phyloP scores from a whole-genome alignment of 2,888 invertebrate species.

The Chymomyza procnemis region DNA sequence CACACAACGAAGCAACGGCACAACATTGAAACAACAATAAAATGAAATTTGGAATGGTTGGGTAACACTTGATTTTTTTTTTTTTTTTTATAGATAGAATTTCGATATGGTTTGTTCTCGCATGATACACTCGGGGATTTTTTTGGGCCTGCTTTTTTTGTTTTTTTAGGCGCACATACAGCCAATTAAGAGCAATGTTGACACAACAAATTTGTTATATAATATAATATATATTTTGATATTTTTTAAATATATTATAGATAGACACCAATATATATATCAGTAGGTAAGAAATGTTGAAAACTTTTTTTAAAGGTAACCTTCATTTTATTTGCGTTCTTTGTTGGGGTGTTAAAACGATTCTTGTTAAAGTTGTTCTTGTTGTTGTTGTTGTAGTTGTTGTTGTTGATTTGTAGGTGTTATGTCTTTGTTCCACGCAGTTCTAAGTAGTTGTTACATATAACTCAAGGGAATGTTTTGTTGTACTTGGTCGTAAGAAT shows the following conservation, averaged over 20 bases:
- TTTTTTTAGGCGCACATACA: conserved; percentile 14
- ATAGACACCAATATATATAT: conserved; percentile 65
- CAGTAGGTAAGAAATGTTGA: conserved; percentile 42
- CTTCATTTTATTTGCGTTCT: conserved; percentile 43
- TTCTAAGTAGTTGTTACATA: conserved; percentile 36
- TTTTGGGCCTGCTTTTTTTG: background rate
- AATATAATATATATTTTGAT: background rate
- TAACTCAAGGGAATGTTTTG: conserved; percentile 7
- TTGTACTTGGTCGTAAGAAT: background rate
- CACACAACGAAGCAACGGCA: conserved; percentile 41
- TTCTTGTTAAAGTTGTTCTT: conserved; percentile 47
- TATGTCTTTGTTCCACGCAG: conserved; percentile 57
- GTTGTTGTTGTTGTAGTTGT: conserved; percentile 50
- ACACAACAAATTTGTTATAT: conserved; percentile 12
- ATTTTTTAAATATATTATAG: conserved; percentile 23
- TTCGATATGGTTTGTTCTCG: conserved; percentile 17
- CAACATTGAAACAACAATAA: conserved; percentile 55
- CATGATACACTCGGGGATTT: conserved; percentile 3
- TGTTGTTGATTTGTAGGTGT: conserved; percentile 57
- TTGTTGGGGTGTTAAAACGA: conserved; percentile 63
- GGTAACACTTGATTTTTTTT: too few species aligned
- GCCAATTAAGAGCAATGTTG: background rate
- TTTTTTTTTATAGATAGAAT: background rate
- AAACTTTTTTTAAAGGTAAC: conserved; percentile 44
- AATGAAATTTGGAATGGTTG: conserved; percentile 15